Conservation (phyloP, 1,140 invertebrate species). For the Procambarus virginalis region DNA sequence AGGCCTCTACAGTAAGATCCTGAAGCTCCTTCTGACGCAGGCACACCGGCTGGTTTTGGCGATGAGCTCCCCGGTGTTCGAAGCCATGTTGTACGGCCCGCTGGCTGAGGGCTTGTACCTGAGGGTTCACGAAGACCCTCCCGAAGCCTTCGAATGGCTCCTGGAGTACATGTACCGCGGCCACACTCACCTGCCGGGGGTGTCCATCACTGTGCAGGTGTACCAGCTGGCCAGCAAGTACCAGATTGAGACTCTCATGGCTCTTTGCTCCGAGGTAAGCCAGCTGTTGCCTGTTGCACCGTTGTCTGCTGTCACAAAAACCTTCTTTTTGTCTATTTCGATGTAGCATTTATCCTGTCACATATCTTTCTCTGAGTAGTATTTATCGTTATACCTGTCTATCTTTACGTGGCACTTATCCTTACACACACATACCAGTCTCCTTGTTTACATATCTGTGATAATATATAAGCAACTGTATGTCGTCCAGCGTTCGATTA, state of each 20-base stretch:
- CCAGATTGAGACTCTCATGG: slow-evolving; percentile 56
- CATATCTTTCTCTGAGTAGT: no score
- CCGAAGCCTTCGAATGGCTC: slow-evolving; percentile 56
- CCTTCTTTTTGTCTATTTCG: no score
- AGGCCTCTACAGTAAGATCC: no score
- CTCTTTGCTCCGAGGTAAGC: slow-evolving; percentile 48
- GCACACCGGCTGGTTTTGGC: slow-evolving; percentile 61
- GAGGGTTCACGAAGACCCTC: slow-evolving; percentile 30
- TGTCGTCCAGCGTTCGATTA: no score
- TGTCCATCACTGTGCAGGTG: slow-evolving; percentile 42
- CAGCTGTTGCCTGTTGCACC: neutral
- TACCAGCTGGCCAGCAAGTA: slow-evolving; percentile 62
- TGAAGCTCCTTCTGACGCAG: neutral
- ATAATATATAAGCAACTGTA: no score
- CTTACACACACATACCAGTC: no score
- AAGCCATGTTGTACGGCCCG: slow-evolving; percentile 45
- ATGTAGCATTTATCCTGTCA: no score
- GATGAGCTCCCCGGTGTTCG: slow-evolving; percentile 63
- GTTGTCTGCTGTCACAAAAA: no score
- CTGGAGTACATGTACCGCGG: slow-evolving; percentile 63
- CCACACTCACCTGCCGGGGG: slow-evolving; percentile 18
- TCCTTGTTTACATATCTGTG: no score
- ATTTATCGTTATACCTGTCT: no score
- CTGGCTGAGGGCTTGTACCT: slow-evolving; percentile 41
- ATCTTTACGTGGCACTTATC: no score